Conservation (phyloP, 2,113 vertebrate species). For the Hirundichthys speculiger region DNA sequence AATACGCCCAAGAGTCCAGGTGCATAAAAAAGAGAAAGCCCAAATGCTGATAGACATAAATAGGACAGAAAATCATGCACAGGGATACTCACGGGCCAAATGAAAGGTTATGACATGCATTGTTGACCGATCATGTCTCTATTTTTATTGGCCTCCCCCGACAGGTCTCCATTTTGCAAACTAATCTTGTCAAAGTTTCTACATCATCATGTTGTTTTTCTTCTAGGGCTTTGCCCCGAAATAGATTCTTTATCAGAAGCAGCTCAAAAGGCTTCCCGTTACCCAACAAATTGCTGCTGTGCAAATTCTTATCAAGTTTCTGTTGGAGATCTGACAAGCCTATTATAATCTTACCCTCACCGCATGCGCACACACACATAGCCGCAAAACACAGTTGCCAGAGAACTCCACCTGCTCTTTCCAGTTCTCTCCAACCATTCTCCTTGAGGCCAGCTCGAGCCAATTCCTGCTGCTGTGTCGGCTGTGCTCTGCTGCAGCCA, state of each 20-base stretch:
- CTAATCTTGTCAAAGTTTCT: constrained; percentile 43
- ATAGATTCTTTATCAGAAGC: constrained; percentile 49
- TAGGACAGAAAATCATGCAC: constrained; percentile 41
- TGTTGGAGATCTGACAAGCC: constrained; percentile 34
- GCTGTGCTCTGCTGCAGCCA: constrained; percentile 29
- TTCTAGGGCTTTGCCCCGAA: constrained; percentile 40
- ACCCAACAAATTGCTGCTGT: constrained; percentile 49
- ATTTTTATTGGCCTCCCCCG: constrained; percentile 46
- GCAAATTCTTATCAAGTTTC: constrained; percentile 43
- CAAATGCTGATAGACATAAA: constrained; percentile 43
- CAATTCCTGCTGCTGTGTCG: constrained; percentile 52
- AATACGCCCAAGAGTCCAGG: not conserved
- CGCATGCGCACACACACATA: constrained; percentile 1
- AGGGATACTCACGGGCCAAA: not conserved
- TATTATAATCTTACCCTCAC: constrained; percentile 16
- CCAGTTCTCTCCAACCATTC: constrained; percentile 48
- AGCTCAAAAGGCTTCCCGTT: constrained; percentile 31
- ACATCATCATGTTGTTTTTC: constrained; percentile 27
- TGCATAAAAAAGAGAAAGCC: constrained; percentile 5
- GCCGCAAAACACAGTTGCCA: constrained; percentile 31
- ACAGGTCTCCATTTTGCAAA: constrained; percentile 45
- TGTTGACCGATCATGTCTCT: constrained; percentile 71
- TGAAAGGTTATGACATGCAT: constrained; percentile 66
- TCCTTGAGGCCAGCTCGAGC: constrained; percentile 17
- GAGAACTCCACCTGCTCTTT: constrained; percentile 64